Percentiles rank a stretch among this genome's conserved stretches.
These are phyloP conservation scores for Pimpla rufipes DNA, from an alignment of 2,888 invertebrate genomes.

Conservation along the genomic window DNA sequence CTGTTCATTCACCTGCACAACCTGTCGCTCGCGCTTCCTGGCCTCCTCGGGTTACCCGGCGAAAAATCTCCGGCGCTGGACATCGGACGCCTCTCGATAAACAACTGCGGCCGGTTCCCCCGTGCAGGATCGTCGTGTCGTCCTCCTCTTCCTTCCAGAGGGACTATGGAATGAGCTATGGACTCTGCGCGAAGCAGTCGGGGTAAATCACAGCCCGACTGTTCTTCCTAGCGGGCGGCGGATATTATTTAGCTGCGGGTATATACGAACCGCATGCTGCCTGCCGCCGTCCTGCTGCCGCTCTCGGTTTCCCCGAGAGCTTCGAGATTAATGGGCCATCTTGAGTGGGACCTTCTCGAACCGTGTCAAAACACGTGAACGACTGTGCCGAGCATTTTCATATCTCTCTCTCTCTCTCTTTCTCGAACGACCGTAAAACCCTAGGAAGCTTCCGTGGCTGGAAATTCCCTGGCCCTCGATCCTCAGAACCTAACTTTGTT, in stretches of 20 bases:
- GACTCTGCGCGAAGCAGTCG: constrained; percentile 15
- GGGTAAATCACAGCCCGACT: constrained; percentile 48
- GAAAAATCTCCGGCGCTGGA: constrained; percentile 50
- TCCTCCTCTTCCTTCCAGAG: constrained; percentile 12
- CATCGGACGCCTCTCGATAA: constrained; percentile 33
- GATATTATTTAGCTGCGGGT: constrained; percentile 43
- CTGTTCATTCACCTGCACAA: constrained; percentile 73
- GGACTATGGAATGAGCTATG: neutral
- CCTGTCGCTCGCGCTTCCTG: constrained; percentile 71
- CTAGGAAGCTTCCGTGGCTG: constrained; percentile 25
- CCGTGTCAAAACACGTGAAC: constrained; percentile 75
- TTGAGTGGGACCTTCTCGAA: constrained; percentile 65
- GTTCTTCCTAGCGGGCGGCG: constrained; percentile 3
- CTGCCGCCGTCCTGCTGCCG: constrained; percentile 17
- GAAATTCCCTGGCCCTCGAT: constrained; percentile 12
- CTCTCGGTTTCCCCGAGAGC: constrained; percentile 26
- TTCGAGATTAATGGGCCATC: constrained; percentile 71
- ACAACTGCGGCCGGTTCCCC: neutral
- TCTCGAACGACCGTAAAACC: constrained; percentile 21
- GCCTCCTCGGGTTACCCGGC: constrained; percentile 76
- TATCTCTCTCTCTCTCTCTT: constrained; percentile 27
- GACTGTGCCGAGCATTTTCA: constrained; percentile 53
- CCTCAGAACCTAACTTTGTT: constrained; percentile 2
- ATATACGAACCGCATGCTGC: constrained; percentile 9
- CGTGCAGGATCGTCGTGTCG: neutral